These are phyloP conservation scores for Lycodopsis pacificus DNA, from an alignment of 2,797 vertebrate genomes.

Conservation along the genomic window DNA sequence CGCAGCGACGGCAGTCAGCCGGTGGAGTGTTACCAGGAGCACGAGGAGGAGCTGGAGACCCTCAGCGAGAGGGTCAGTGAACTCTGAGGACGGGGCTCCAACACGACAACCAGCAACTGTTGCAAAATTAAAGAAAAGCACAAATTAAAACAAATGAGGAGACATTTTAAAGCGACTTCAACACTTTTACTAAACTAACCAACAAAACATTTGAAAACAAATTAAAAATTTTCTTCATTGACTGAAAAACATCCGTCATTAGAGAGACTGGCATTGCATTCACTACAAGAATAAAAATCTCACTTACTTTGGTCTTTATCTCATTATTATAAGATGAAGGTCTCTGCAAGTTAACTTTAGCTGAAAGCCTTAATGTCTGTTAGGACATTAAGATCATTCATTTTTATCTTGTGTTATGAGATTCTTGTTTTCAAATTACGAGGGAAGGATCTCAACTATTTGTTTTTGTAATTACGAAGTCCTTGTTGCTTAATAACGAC, in stretches of 20 bases:
- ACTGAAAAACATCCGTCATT: neutral
- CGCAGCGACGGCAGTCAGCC: conserved; percentile 76
- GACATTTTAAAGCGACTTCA: neutral
- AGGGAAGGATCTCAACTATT: neutral
- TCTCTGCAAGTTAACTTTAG: neutral
- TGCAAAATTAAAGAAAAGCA: neutral
- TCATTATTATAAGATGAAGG: neutral
- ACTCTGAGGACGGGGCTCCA: conserved; percentile 82
- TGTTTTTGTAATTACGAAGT: neutral
- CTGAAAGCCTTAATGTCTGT: neutral
- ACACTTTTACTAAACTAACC: neutral
- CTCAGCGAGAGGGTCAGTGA: conserved; percentile 97
- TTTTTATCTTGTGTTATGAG: neutral
- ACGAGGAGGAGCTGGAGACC: conserved; percentile 91
- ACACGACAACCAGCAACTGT: neutral
- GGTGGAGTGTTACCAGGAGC: conserved; percentile 82
- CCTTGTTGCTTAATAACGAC: neutral
- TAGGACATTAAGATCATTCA: neutral
- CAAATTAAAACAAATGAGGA: neutral
- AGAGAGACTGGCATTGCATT: neutral
- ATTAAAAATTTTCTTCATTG: too few species aligned
- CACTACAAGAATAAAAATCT: neutral
- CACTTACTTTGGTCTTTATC: neutral
- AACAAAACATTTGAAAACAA: neutral
- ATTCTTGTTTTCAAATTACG: neutral